Percentiles rank a stretch among this genome's conserved stretches.
Conservation (phyloP, 2,797 vertebrate genomes). For the Micropoecilia bifurca region DNA sequence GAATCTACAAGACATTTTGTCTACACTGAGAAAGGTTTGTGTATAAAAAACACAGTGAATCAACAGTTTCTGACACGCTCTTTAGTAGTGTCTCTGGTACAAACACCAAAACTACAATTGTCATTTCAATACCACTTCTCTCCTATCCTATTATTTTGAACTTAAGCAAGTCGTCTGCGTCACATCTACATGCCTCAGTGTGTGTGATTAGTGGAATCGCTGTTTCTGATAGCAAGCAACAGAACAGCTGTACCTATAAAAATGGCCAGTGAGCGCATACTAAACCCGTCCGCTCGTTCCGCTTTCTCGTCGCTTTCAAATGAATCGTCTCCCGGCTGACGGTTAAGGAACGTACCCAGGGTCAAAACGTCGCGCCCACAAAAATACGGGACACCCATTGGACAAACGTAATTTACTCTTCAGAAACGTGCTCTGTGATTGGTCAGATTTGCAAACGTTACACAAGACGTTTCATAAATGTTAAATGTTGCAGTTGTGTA, state of each 20-base stretch:
- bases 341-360: background rate
- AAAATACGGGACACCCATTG: conserved; percentile 46
- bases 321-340: background rate
- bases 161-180: background rate
- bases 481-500: conserved; percentile 48
- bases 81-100: background rate
- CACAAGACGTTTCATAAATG: conserved; percentile 73
- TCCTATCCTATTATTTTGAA: background rate
- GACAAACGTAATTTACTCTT: conserved; percentile 10
- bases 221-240: background rate
- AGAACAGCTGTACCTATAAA: background rate
- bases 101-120: background rate
- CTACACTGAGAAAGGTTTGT: background rate
- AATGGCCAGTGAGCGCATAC: background rate
- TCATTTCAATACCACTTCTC: background rate
- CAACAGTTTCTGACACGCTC: background rate
- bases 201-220: background rate
- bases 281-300: background rate
- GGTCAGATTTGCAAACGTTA: conserved; percentile 55
- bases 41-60: background rate
- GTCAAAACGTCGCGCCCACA: background rate
- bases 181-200: background rate
- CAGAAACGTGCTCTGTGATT: conserved; percentile 48
- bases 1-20: background rate
- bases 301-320: too few relatives aligned